These are phyloP conservation scores for Gandaritis pyraliata DNA, from an alignment of 2,888 invertebrate genomes.

Conservation along the genomic window DNA sequence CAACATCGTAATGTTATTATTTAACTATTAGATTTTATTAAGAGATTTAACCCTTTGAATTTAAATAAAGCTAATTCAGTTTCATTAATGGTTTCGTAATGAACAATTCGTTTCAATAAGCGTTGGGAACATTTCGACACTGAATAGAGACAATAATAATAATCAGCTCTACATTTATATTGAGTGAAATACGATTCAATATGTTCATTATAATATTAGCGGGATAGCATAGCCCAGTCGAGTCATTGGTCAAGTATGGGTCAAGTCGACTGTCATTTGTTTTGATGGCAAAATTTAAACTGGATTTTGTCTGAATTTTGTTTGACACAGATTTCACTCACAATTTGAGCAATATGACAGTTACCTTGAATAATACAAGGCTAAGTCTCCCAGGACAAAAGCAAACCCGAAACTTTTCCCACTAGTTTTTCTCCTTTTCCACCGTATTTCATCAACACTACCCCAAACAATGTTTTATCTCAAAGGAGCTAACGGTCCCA, in stretches of 20 bases:
- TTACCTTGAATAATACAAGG: background rate
- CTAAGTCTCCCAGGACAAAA: conserved; percentile 1
- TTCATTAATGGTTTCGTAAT: conserved; percentile 12
- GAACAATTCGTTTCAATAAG: conserved; percentile 16
- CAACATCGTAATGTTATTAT: too few species aligned
- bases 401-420: conserved; percentile 9
- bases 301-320: too few species aligned
- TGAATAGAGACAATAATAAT: background rate
- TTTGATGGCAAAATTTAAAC: too few species aligned
- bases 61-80: conserved; percentile 13
- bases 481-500: conserved; percentile 40
- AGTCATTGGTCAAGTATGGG: too few species aligned
- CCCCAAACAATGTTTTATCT: conserved; percentile 45
- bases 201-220: too few species aligned
- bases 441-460: conserved; percentile 16
- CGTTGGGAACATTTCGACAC: background rate
- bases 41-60: background rate
- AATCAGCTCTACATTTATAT: too few species aligned
- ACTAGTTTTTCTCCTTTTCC: background rate
- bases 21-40: too few species aligned
- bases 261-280: too few species aligned
- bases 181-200: background rate
- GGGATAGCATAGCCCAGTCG: too few species aligned
- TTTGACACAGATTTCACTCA: too few species aligned
- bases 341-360: too few species aligned